phyloP scores from a whole-genome alignment of 2,113 vertebrate species.

The Amblyopsis rosae region DNA sequence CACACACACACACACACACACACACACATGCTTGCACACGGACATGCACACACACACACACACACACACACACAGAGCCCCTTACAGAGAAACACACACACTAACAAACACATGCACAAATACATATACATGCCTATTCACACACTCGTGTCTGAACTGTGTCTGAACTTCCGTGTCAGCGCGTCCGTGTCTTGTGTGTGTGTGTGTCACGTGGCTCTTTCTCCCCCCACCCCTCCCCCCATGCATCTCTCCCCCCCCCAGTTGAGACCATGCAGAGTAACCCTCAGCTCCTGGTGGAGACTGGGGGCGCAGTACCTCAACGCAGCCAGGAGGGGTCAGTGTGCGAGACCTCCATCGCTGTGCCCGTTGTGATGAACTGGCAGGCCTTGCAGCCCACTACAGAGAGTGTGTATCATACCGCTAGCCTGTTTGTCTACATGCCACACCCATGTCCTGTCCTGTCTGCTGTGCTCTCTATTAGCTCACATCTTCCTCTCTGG shows the following conservation, averaged over 20 bases:
- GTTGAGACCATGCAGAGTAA: constrained; percentile 95
- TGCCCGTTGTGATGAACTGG: constrained; percentile 88
- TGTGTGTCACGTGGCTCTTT: constrained; percentile 61
- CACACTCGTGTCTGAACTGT: constrained; percentile 35
- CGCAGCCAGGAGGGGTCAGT: constrained; percentile 77
- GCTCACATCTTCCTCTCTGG: neutral
- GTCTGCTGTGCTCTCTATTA: neutral
- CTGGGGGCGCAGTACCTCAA: constrained; percentile 74
- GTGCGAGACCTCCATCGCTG: constrained; percentile 83
- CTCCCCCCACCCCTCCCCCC: constrained; percentile 21
- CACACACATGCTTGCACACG: neutral
- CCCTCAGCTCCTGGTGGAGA: constrained; percentile 90
- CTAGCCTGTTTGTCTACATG: neutral
- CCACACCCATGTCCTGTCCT: neutral
- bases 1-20: neutral
- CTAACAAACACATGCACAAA: neutral
- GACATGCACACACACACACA: neutral
- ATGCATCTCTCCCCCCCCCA: constrained; percentile 43
- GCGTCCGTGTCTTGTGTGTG: constrained; percentile 27
- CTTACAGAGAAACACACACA: neutral
- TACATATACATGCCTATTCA: neutral
- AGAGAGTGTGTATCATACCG: constrained; percentile 82
- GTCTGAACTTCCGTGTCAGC: constrained; percentile 59
- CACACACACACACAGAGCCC: neutral
- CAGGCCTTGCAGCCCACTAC: constrained; percentile 82